phyloP scores from a whole-genome alignment of 2,797 vertebrate species.

The Kryptopterus vitreolus region DNA sequence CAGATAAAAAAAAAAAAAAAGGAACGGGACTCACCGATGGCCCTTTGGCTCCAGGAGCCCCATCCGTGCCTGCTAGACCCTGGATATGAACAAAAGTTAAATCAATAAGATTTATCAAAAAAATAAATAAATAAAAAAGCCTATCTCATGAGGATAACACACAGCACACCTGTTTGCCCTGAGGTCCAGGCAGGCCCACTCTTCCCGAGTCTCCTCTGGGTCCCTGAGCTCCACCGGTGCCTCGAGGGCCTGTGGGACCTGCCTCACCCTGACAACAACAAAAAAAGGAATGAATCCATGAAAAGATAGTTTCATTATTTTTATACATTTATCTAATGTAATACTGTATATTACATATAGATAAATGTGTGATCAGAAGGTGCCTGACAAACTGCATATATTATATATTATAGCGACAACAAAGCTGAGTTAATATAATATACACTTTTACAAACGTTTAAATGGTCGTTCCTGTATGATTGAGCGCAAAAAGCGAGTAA shows the following conservation, averaged over 20 bases:
- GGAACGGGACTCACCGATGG: constrained; percentile 77
- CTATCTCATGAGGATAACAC: not conserved
- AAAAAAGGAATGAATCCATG: not conserved
- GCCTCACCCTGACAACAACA: constrained; percentile 80
- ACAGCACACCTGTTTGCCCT: constrained; percentile 80
- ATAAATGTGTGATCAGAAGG: not conserved
- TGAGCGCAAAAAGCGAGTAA: too few relatives aligned
- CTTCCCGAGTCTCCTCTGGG: constrained; percentile 85
- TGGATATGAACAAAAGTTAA: constrained; percentile 59
- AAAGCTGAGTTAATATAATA: not conserved
- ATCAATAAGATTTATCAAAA: not conserved
- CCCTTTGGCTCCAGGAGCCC: constrained; percentile 82
- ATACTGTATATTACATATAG: too few relatives aligned
- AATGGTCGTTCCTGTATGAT: not conserved
- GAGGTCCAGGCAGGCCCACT: constrained; percentile 76
- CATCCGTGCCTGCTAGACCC: constrained; percentile 85
- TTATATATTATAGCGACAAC: not conserved
- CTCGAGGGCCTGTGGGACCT: constrained; percentile 89
- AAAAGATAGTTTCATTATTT: too few relatives aligned
- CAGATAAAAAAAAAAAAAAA: not conserved
- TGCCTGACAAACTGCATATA: not conserved
- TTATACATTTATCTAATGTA: not conserved
- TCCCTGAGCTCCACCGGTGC: constrained; percentile 87
- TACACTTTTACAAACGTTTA: not conserved
- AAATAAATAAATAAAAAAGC: too few relatives aligned